phyloP scores from a whole-genome alignment of 2,888 invertebrate species.

The Acanthococcus lagerstroemiae region DNA sequence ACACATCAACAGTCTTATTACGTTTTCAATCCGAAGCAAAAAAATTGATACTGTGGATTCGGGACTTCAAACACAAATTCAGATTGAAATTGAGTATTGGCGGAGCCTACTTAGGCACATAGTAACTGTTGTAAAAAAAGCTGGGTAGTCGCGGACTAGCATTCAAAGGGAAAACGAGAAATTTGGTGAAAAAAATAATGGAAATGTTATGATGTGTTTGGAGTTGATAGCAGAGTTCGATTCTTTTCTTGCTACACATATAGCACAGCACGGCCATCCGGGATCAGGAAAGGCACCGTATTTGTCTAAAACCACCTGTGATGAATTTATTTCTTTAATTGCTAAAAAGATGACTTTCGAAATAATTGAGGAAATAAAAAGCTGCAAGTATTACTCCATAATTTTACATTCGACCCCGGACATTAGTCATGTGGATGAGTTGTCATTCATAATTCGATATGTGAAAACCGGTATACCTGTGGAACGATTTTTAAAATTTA shows the following conservation, averaged over 20 bases:
- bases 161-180: background rate
- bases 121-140: background rate
- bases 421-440: conserved; percentile 35
- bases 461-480: conserved; percentile 36
- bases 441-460: conserved; percentile 39
- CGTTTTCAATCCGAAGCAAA: background rate
- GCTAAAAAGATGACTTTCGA: background rate
- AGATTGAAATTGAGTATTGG: background rate
- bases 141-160: background rate
- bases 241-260: conserved; percentile 24
- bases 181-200: conserved; percentile 21
- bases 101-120: background rate
- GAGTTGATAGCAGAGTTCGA: conserved; percentile 28
- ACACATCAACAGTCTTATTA: background rate
- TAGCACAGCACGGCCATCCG: conserved; percentile 14
- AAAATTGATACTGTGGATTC: background rate
- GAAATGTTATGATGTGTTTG: conserved; percentile 26
- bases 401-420: conserved; percentile 26
- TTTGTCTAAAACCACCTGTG: conserved; percentile 17
- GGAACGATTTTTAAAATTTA: conserved; percentile 39
- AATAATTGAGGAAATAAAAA: conserved; percentile 5
- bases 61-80: background rate
- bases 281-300: conserved; percentile 16
- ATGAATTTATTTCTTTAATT: conserved; percentile 24
- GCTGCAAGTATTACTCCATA: conserved; percentile 26